phyloP scores from a whole-genome alignment of 37 sponge, comb jelly and placozoan species.

The Corticium candelabrum region DNA sequence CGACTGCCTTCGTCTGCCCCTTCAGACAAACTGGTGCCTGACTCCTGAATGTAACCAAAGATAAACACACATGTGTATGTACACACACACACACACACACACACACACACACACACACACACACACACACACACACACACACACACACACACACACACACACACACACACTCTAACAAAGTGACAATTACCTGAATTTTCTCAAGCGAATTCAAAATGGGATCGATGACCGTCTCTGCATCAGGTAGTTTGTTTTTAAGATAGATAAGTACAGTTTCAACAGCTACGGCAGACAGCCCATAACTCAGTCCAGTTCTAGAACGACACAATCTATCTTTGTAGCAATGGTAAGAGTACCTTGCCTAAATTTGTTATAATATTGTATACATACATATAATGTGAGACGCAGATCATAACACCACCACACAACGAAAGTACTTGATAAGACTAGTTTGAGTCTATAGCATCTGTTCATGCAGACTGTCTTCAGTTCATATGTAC shows the following conservation, averaged over 20 bases:
- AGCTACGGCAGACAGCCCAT: slow-evolving; percentile 3
- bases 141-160: not conserved
- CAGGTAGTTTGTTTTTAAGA: slow-evolving; percentile 13
- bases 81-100: not conserved
- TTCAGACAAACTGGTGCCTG: not conserved
- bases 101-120: slow-evolving; percentile 5
- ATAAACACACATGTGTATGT: not conserved
- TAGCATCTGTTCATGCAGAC: too few relatives aligned
- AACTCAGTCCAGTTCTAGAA: slow-evolving; percentile 16
- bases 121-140: not conserved
- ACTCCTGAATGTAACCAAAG: not conserved
- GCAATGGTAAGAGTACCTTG: slow-evolving; percentile 1
- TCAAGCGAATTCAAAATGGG: slow-evolving; percentile 8
- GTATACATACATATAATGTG: too few relatives aligned
- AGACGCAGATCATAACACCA: too few relatives aligned
- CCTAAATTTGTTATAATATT: too few relatives aligned
- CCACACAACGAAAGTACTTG: too few relatives aligned
- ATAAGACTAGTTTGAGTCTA: too few relatives aligned
- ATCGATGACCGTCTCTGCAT: not conserved
- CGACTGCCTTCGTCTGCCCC: slow-evolving; percentile 11
- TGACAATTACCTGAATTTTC: slow-evolving; percentile 9
- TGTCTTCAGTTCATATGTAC: too few relatives aligned
- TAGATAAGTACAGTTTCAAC: slow-evolving; percentile 15
- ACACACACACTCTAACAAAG: too few relatives aligned
- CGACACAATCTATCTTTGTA: not conserved